Evolutionary conservation across 2,113 vertebrate genomes (phyloP), one percentile per base, ranked within the genome.

Genomic region (Saguinus imperator): DNA sequence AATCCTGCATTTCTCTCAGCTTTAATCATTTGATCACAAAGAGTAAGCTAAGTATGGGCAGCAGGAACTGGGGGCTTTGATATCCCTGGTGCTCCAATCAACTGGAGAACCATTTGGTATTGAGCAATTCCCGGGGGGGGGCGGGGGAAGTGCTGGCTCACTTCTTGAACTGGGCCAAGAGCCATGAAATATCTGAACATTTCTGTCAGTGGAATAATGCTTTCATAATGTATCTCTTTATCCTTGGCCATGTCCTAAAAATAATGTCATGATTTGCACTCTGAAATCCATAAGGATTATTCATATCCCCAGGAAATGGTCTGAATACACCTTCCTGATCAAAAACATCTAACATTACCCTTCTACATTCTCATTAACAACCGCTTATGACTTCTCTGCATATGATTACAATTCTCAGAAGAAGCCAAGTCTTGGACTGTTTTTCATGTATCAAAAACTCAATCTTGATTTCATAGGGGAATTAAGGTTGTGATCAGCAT

Each of bases 141-240:
- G 52, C 23, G 1, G 32, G 16, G 13, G 21, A 43, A 73, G 43
- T 25, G 23, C 11, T 21, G 58, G 23, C 45, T 84, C 13, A 61
- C 45, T 64, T 92, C 17, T 55, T 52, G 35, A 81, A 72, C 8
- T 82, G 52, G n/a, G 64, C 52, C 40, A 43, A 73, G 21, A 97
- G 88, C 82, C 94, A 85, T 40, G 66, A 92, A 97, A 94, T 95
- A 92, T 50, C 58, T 93, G 93, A 79, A 81, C 70, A 97, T 97
- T 97, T 98, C 96, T 94, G 82, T 96, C 95, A 97, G 90, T 94
- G 96, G 90, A 52, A 96, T 94, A 97, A 98, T 89, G 96, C 61
- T 82, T 72, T 87, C 87, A 97, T 84, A 77, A 25, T 66, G 95
- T 48, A 88, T 95, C 82, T 1, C 57, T 82, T 95, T 66, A 77